phyloP scores from a whole-genome alignment of 2,797 vertebrate species.

The Limosa lapponica region DNA sequence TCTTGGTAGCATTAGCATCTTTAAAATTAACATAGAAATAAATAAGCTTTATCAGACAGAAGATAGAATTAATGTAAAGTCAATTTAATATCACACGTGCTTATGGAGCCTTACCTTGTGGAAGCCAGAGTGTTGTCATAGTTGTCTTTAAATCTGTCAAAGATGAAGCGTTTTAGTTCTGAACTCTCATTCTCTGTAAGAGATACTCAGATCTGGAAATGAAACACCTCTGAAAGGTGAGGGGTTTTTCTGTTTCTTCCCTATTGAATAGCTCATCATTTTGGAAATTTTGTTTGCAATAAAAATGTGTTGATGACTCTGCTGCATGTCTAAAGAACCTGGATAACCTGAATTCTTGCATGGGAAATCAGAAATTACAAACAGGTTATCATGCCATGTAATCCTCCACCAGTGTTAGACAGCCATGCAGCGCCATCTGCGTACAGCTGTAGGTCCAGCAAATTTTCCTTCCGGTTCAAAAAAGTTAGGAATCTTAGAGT shows the following conservation, averaged over 20 bases:
- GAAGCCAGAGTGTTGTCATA: not conserved
- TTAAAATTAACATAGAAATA: not conserved
- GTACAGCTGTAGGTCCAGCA: not conserved
- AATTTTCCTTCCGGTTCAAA: not conserved
- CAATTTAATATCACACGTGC: not conserved
- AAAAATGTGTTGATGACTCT: not conserved
- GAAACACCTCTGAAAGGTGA: constrained; percentile 4
- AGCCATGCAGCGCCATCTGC: not conserved
- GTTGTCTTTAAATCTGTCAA: not conserved
- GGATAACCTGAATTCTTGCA: not conserved
- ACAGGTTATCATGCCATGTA: not conserved
- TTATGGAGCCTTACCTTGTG: not conserved
- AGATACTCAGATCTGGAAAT: not conserved
- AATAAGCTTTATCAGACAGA: not conserved
- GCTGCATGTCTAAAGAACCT: not conserved
- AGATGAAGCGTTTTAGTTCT: not conserved
- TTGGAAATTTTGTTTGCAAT: not conserved
- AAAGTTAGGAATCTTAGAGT: not conserved
- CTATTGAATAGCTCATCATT: not conserved
- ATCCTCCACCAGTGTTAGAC: not conserved
- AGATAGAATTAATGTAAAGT: not conserved
- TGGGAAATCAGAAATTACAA: not conserved
- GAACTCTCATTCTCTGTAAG: not conserved
- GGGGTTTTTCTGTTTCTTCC: not conserved
- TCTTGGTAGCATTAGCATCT: not conserved